Evolutionary conservation across 2,888 invertebrate species (phyloP).

Genomic region (Biston betularia): DNA sequence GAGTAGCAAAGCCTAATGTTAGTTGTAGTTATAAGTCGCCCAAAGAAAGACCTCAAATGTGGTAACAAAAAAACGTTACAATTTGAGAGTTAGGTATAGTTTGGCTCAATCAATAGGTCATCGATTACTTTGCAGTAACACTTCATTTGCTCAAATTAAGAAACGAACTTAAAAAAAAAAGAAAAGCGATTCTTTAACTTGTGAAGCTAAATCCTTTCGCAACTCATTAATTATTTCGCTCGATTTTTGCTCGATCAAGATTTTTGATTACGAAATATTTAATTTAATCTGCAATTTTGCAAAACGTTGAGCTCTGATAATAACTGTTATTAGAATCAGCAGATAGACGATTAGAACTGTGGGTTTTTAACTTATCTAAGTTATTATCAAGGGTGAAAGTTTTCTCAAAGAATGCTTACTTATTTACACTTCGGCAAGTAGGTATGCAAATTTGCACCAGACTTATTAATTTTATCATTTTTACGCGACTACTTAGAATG

Average conservation of each 20-base stretch:
- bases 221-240: slow-evolving; percentile 8
- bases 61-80: too few relatives aligned
- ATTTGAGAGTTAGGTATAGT: too few relatives aligned
- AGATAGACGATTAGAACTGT: slow-evolving; percentile 21
- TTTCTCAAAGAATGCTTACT: slow-evolving; percentile 3
- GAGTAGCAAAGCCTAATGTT: too few relatives aligned
- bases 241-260: slow-evolving; percentile 11
- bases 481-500: too few relatives aligned
- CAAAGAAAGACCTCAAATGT: too few relatives aligned
- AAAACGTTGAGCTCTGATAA: slow-evolving; percentile 28
- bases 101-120: too few relatives aligned
- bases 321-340: slow-evolving; percentile 28
- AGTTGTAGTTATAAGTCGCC: too few relatives aligned
- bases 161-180: background rate
- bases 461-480: too few relatives aligned
- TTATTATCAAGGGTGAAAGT: slow-evolving; percentile 25
- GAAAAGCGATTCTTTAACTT: background rate
- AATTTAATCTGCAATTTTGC: slow-evolving; percentile 18
- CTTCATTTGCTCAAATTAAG: too few relatives aligned
- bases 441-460: too few relatives aligned
- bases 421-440: too few relatives aligned
- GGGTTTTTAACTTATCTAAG: slow-evolving; percentile 25
- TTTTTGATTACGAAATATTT: slow-evolving; percentile 16
- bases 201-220: slow-evolving; percentile 2
- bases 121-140: too few relatives aligned